Evolutionary conservation across 2,113 vertebrate genomes (phyloP), one percentile per base, ranked within the genome.

Genomic region (Calyptomena viridis): DNA sequence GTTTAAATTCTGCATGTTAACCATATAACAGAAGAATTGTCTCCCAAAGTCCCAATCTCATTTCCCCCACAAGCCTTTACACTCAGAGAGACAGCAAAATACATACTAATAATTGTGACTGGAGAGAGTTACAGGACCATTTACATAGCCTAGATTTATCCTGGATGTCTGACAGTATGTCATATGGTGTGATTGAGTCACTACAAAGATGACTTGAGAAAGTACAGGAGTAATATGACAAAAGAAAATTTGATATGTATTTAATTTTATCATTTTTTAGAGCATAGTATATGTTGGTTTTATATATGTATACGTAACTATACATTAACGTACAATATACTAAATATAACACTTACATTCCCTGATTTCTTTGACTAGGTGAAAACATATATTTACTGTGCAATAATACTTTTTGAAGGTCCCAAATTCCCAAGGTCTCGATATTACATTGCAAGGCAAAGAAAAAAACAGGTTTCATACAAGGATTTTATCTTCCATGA

Each of bases 171-270:
- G 93, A 96, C 88, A 94, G 90, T 89, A 95, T 77, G 49, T 69
- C 53, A 64, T 95, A 95, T 75, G 90, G 94, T 91, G 96, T 79
- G 74, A 88, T 96, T 90, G 74, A 96, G 92, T 82, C 30, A 75
- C 20, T 93, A 53, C 18, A 90, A 96, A 94, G 46, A 53, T 40
- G 30, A 33, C 11, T 73, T 49, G n/a, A 94, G 37, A 94, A 81
- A 75, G n/a, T 46, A 81, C 68, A 86, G 96, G 63, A 87, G 90
- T 75, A 83, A 81, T 25, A 77, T 6, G 11, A 25, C 69, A 74
- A 93, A 97, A 95, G 39, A 83, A 76, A 62, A 88, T 74, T 79
- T 77, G 93, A 72, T 52, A 87, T 56, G 12, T 33, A 56, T 63
- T 95, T 95, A 42, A 68, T 75, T 84, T 90, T 87, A 35, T 7